These are phyloP conservation scores for Schizotus pectinicornis DNA, from an alignment of 2,888 invertebrate species.

Conservation along the genomic window DNA sequence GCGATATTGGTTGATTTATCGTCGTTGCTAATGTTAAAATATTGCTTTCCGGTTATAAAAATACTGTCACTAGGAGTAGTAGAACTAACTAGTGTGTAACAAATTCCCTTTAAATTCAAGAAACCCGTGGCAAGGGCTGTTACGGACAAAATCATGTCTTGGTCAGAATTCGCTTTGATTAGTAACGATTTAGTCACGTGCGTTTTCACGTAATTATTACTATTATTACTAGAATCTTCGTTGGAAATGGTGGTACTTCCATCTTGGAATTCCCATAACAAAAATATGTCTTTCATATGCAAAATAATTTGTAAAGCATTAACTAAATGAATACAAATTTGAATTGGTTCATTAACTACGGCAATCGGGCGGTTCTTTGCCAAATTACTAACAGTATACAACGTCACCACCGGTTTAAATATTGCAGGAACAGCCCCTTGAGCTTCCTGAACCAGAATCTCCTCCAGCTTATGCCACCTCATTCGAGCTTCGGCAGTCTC, in stretches of 20 bases:
- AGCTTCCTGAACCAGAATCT: constrained; percentile 75
- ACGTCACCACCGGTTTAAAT: constrained; percentile 78
- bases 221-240: constrained; percentile 53
- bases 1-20: constrained; percentile 35
- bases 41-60: constrained; percentile 66
- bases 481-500: constrained; percentile 44
- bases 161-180: constrained; percentile 66
- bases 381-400: constrained; percentile 73
- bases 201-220: constrained; percentile 62
- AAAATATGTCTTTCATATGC: constrained; percentile 70
- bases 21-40: constrained; percentile 56
- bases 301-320: constrained; percentile 79
- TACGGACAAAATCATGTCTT: constrained; percentile 72
- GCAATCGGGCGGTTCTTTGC: constrained; percentile 71
- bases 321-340: constrained; percentile 75
- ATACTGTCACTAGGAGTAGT: constrained; percentile 52
- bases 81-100: constrained; percentile 51
- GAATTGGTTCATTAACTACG: constrained; percentile 82
- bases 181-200: constrained; percentile 64
- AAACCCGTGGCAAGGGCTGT: constrained; percentile 78
- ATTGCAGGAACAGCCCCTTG: constrained; percentile 73
- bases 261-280: constrained; percentile 73
- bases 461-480: constrained; percentile 78
- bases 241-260: constrained; percentile 54
- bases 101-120: constrained; percentile 74